Evolutionary conservation across 2,113 vertebrate species (phyloP).

Genomic region (Bambusicola thoracicus): DNA sequence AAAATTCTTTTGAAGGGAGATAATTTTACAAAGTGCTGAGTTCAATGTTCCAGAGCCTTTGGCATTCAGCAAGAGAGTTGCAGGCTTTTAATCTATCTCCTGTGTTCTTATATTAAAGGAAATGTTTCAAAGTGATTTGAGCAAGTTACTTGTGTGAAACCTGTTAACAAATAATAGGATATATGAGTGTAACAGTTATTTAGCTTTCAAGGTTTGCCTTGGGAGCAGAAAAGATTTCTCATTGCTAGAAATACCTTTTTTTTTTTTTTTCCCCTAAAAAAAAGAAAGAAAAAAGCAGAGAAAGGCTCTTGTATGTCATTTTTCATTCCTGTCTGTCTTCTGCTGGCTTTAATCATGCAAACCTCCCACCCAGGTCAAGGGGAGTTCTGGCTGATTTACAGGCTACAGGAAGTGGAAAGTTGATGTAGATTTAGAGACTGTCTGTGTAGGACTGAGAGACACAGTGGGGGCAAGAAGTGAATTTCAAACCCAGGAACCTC

Average conservation of each 20-base stretch:
- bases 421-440: neutral
- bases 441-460: neutral
- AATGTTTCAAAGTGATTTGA: constrained; percentile 63
- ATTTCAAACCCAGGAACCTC: neutral
- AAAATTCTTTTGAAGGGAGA: constrained; percentile 66
- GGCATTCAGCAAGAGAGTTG: constrained; percentile 40
- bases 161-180: constrained; percentile 54
- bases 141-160: constrained; percentile 27
- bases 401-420: neutral
- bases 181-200: neutral
- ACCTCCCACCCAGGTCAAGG: constrained; percentile 20
- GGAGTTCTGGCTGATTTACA: constrained; percentile 43
- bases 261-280: neutral
- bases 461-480: neutral
- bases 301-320: neutral
- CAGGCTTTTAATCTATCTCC: constrained; percentile 52
- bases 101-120: constrained; percentile 66
- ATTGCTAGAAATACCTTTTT: neutral
- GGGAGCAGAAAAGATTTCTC: constrained; percentile 35
- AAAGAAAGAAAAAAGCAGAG: neutral
- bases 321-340: constrained; percentile 25
- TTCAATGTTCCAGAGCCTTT: constrained; percentile 57
- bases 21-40: constrained; percentile 69
- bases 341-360: constrained; percentile 30
- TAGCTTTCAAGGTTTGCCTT: constrained; percentile 53